Percentiles rank a stretch among this genome's conserved stretches.
Evolutionary conservation across 1,140 invertebrate species (phyloP).

Genomic region (Neotoxoptera formosana): DNA sequence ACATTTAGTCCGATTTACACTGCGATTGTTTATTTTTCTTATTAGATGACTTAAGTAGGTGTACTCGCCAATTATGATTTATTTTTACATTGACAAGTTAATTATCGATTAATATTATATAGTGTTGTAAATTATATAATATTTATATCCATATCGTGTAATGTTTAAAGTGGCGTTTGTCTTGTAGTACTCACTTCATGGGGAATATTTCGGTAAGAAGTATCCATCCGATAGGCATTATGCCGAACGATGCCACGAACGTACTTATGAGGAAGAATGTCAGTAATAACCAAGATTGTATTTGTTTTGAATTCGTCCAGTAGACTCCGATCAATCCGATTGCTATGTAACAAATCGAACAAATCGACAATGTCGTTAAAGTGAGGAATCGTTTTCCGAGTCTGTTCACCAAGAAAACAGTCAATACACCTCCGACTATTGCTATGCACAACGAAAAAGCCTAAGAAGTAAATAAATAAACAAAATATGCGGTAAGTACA

Average conservation of each 20-base stretch:
- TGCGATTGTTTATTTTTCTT: neutral
- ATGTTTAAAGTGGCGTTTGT: neutral
- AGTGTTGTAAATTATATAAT: no score
- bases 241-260: constrained; percentile 15
- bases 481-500: neutral
- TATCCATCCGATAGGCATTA: constrained; percentile 61
- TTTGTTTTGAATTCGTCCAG: neutral
- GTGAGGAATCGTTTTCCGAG: constrained; percentile 48
- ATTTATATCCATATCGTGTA: neutral
- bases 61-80: neutral
- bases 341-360: constrained; percentile 40
- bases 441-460: neutral
- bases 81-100: neutral
- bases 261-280: neutral
- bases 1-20: neutral
- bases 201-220: constrained; percentile 62
- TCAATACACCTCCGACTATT: constrained; percentile 3
- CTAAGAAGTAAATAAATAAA: neutral
- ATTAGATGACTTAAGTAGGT: no score
- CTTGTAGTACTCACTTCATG: constrained; percentile 59
- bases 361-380: neutral
- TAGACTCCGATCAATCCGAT: constrained; percentile 32
- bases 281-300: neutral
- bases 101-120: neutral
- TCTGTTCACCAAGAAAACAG: constrained; percentile 26